Conservation (phyloP, 2,888 invertebrate species). For the Patella depressa region DNA sequence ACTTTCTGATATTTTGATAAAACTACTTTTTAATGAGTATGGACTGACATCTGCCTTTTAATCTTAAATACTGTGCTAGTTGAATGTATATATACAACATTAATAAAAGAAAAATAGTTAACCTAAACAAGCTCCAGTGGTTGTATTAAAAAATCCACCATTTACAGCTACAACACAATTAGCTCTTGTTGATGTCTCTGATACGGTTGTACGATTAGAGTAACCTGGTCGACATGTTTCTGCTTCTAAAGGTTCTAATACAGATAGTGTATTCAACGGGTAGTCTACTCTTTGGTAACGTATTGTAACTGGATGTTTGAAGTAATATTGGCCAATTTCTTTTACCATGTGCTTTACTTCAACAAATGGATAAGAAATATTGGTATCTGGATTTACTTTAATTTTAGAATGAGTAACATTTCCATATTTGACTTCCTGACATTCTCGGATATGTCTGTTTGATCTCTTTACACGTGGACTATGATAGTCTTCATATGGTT, state of each 20-base stretch:
- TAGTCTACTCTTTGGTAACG: constrained; percentile 57
- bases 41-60: no score
- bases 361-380: constrained; percentile 39
- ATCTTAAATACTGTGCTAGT: no score
- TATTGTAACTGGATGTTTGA: constrained; percentile 35
- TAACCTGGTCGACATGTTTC: constrained; percentile 60
- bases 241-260: constrained; percentile 64
- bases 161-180: constrained; percentile 68
- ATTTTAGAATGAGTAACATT: constrained; percentile 55
- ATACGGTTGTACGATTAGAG: constrained; percentile 54
- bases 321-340: constrained; percentile 33
- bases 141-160: constrained; percentile 70
- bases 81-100: no score
- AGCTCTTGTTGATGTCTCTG: constrained; percentile 50
- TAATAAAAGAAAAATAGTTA: constrained; percentile 18
- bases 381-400: constrained; percentile 26
- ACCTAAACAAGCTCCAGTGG: constrained; percentile 67
- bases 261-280: constrained; percentile 64
- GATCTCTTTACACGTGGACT: constrained; percentile 41
- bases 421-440: constrained; percentile 58
- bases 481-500: constrained; percentile 41
- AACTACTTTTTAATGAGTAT: no score
- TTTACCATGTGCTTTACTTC: constrained; percentile 43
- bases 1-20: no score
- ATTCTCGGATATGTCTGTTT: constrained; percentile 55